phyloP scores from a whole-genome alignment of 2,113 vertebrate genomes.

The Aspidoscelis tigris region DNA sequence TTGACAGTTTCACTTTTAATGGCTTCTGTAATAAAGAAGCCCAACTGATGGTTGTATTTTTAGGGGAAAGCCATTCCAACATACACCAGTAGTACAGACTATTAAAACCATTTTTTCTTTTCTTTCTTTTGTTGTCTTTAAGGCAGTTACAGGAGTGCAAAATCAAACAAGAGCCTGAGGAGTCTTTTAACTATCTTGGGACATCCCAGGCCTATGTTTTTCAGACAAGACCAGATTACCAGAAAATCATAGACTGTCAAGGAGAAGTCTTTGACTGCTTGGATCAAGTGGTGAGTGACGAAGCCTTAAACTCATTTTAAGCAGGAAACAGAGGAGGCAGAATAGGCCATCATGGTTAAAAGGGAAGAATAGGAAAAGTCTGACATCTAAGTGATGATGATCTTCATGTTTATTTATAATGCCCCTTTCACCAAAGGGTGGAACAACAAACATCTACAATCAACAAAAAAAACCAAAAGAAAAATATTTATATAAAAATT shows the following conservation, averaged over 20 bases:
- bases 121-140: conserved; percentile 15
- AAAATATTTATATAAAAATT: too few relatives aligned
- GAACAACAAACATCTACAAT: too few relatives aligned
- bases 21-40: too few relatives aligned
- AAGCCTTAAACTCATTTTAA: background rate
- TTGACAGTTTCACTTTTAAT: too few relatives aligned
- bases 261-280: conserved; percentile 59
- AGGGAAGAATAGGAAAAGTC: background rate
- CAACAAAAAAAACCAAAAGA: too few relatives aligned
- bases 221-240: conserved; percentile 72
- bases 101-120: background rate
- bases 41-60: too few relatives aligned
- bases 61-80: too few relatives aligned
- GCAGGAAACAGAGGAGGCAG: background rate
- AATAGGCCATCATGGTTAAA: background rate
- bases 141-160: conserved; percentile 58
- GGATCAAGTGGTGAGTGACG: conserved; percentile 71
- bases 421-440: too few relatives aligned
- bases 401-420: too few relatives aligned
- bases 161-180: background rate
- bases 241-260: conserved; percentile 63
- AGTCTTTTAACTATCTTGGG: background rate
- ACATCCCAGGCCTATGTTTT: conserved; percentile 70
- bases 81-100: background rate
- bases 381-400: background rate